phyloP scores from a whole-genome alignment of 2,888 invertebrate species.

The Pristionchus maxplancki region DNA sequence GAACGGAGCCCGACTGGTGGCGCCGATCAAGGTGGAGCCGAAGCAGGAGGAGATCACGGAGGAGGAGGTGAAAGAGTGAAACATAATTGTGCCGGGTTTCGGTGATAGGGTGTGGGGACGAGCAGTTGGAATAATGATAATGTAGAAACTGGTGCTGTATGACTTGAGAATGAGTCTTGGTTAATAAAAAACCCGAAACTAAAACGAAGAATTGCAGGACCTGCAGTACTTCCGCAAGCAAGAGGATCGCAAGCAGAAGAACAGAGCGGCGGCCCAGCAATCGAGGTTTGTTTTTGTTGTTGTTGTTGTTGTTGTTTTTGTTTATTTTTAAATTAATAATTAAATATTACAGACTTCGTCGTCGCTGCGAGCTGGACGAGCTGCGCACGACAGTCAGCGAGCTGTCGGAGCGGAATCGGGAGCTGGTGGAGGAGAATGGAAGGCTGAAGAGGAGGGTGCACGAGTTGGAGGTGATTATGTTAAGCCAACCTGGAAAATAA shows the following conservation, averaged over 20 bases:
- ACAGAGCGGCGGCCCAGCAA: slow-evolving; percentile 69
- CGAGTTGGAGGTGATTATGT: slow-evolving; percentile 52
- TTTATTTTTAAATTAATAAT: not conserved
- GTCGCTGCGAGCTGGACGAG: slow-evolving; percentile 57
- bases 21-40: slow-evolving; percentile 27
- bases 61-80: slow-evolving; percentile 20
- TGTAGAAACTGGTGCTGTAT: too few species aligned
- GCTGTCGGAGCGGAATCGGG: slow-evolving; percentile 51
- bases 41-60: not conserved
- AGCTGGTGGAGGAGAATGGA: slow-evolving; percentile 56
- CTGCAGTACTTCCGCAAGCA: slow-evolving; percentile 52
- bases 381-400: slow-evolving; percentile 45
- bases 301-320: slow-evolving; percentile 45
- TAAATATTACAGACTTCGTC: not conserved
- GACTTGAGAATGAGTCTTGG: too few species aligned
- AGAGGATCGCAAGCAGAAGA: slow-evolving; percentile 65
- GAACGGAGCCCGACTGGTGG: not conserved
- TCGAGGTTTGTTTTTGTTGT: slow-evolving; percentile 55
- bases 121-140: too few species aligned
- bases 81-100: too few species aligned
- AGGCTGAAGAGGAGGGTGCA: slow-evolving; percentile 54
- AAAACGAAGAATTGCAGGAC: too few species aligned
- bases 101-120: too few species aligned
- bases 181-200: too few species aligned
- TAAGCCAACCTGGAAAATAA: too few species aligned